Conservation (phyloP, 64 coral and sea anemone species). For the Montipora efflorescens region DNA sequence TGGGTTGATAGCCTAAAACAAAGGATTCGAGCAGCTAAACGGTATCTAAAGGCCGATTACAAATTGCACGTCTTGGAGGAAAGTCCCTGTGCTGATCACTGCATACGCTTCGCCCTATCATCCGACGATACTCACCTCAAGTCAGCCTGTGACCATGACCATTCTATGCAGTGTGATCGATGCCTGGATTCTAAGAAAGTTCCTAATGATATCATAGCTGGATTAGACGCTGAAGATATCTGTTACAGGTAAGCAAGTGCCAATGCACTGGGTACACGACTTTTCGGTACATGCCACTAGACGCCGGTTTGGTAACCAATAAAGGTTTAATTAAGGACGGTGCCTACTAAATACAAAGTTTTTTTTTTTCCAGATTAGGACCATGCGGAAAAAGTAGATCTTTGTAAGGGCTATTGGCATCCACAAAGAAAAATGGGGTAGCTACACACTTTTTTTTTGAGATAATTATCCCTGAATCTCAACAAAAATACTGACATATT, state of each 20-base stretch:
- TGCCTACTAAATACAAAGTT: background rate
- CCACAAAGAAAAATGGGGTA: background rate
- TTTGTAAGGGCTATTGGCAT: background rate
- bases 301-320: background rate
- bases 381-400: background rate
- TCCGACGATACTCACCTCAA: constrained; percentile 30
- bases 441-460: background rate
- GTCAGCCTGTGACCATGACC: constrained; percentile 53
- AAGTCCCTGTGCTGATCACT: constrained; percentile 74
- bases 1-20: constrained; percentile 36
- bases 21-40: constrained; percentile 41
- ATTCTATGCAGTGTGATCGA: constrained; percentile 45
- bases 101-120: constrained; percentile 47
- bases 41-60: constrained; percentile 66
- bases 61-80: too few relatives aligned
- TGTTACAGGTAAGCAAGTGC: constrained; percentile 18
- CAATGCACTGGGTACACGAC: background rate
- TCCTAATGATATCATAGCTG: constrained; percentile 42
- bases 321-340: background rate
- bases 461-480: background rate
- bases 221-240: background rate
- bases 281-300: background rate
- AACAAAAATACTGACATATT: background rate
- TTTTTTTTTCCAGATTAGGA: background rate
- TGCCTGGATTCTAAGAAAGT: constrained; percentile 26